A percentile compares a stretch with the other conserved stretches of the same genome.
Evolutionary conservation across 2,113 vertebrate genomes (phyloP).

Genomic region (Accipiter cooperii): DNA sequence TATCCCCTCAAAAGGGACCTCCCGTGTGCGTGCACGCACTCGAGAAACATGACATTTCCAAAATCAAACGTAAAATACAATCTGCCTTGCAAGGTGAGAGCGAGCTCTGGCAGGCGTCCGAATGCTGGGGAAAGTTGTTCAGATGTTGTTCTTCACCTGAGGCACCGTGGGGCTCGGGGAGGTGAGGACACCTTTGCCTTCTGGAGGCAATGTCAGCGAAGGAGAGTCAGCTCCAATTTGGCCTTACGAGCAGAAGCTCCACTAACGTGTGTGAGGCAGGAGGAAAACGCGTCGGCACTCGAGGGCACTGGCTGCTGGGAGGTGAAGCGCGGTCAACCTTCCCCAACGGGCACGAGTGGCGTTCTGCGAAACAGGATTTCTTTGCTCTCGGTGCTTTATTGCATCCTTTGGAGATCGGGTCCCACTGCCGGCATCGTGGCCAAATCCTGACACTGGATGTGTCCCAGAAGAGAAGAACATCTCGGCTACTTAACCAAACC

Average conservation of each 20-base stretch:
- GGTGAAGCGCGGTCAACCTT: accelerated
- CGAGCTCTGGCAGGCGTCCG: neutral
- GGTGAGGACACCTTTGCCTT: neutral
- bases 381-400: neutral
- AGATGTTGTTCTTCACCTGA: neutral
- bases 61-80: neutral
- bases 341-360: neutral
- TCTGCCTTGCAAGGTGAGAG: neutral
- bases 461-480: neutral
- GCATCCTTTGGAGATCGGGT: neutral
- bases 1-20: neutral
- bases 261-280: accelerated
- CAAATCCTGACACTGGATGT: neutral
- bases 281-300: accelerated
- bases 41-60: neutral
- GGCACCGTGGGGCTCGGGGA: accelerated
- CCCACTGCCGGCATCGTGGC: accelerated
- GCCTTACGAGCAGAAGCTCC: neutral
- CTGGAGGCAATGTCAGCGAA: neutral
- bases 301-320: neutral
- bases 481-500: neutral
- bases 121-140: neutral
- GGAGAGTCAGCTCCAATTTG: neutral
- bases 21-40: accelerated
- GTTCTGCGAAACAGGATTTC: neutral